Conservation (phyloP, 2,113 vertebrate species). For the Laticauda colubrina region DNA sequence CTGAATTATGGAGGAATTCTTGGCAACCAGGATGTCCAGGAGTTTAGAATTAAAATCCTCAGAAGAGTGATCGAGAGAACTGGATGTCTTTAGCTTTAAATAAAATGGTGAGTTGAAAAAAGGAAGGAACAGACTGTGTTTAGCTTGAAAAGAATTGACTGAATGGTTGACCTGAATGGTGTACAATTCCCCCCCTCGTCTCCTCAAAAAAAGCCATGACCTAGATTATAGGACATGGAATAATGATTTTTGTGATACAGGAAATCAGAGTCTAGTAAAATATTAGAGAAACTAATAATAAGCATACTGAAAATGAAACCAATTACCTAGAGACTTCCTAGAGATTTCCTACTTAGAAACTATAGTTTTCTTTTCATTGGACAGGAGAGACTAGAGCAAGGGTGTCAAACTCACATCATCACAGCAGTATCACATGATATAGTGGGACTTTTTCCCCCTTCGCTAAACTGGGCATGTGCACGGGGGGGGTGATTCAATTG, state of each 20-base stretch:
- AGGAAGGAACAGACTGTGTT: not conserved
- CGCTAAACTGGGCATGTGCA: no score
- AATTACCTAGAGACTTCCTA: not conserved
- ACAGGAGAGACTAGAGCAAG: not conserved
- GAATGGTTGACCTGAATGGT: not conserved
- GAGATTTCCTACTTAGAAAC: no score
- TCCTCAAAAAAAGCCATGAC: not conserved
- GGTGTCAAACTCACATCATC: no score
- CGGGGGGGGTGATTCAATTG: no score
- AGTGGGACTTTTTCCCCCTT: no score
- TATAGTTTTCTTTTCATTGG: not conserved
- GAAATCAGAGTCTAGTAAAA: not conserved
- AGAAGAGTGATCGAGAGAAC: not conserved
- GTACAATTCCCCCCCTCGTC: accelerated
- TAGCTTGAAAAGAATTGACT: not conserved
- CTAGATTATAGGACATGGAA: not conserved
- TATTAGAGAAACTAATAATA: not conserved
- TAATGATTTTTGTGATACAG: not conserved
- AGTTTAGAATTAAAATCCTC: not conserved
- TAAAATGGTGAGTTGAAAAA: not conserved
- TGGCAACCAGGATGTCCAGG: not conserved
- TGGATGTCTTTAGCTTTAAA: not conserved
- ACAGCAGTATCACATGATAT: no score
- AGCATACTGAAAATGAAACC: not conserved
- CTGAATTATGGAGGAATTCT: not conserved